Evolutionary conservation across 2,888 invertebrate genomes (phyloP).

Genomic region (Campoplex capitator): DNA sequence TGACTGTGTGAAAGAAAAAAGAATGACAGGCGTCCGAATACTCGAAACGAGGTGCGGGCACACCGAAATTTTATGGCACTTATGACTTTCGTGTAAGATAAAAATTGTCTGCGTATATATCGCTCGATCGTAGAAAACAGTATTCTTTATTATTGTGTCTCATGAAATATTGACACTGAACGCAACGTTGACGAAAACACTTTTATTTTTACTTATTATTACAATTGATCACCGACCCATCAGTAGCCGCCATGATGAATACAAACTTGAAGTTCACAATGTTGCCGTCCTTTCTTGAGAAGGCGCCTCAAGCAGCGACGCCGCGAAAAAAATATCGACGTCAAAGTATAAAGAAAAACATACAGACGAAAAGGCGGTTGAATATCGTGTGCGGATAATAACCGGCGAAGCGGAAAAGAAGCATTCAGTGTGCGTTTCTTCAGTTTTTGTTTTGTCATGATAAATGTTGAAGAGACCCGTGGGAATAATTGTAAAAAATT

Average conservation of each 20-base stretch:
- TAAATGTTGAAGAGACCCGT: neutral
- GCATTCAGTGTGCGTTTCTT: neutral
- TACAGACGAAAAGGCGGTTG: neutral
- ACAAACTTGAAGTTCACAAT: constrained; percentile 71
- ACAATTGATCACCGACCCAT: constrained; percentile 78
- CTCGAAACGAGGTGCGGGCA: constrained; percentile 24
- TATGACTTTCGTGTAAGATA: constrained; percentile 7
- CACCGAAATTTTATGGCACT: constrained; percentile 11
- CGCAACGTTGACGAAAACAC: constrained; percentile 21
- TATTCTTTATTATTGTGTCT: neutral
- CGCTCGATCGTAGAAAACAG: neutral
- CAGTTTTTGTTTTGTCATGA: neutral
- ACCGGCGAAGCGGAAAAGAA: neutral
- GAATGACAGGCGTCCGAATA: constrained; percentile 58
- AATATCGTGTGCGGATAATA: neutral
- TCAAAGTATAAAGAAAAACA: constrained; percentile 4
- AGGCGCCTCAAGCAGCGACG: neutral
- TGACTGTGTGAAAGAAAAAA: constrained; percentile 43
- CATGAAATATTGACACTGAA: constrained; percentile 20
- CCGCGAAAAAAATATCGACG: constrained; percentile 11
- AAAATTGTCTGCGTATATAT: constrained; percentile 19
- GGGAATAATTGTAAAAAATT: neutral
- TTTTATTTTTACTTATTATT: constrained; percentile 55
- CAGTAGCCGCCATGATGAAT: constrained; percentile 81
- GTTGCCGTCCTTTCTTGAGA: constrained; percentile 21